These are phyloP conservation scores for Haliclystus octoradiatus DNA, from an alignment of 30 jellyfish, hydroid and myxozoan species.

Conservation along the genomic window DNA sequence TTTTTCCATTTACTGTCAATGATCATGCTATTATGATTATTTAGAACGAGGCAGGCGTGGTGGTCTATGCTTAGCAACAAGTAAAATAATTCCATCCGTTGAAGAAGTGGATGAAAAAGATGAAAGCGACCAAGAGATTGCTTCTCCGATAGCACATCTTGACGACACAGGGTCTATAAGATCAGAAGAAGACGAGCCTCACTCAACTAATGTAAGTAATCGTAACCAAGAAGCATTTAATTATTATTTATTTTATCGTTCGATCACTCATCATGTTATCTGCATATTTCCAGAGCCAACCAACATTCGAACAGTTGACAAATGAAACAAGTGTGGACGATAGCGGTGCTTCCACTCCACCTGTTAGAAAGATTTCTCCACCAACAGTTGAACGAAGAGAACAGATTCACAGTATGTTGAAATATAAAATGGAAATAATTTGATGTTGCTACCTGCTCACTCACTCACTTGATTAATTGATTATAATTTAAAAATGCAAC, in stretches of 20 bases:
- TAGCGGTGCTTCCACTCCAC: slow-evolving; percentile 9
- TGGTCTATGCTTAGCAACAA: slow-evolving; percentile 36
- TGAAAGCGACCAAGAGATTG: not conserved
- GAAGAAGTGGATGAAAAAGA: slow-evolving; percentile 31
- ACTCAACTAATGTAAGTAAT: no score
- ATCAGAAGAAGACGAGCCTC: not conserved
- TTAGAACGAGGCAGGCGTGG: slow-evolving; percentile 82
- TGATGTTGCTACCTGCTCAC: no score
- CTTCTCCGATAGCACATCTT: not conserved
- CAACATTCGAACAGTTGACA: slow-evolving; percentile 5
- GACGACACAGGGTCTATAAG: not conserved
- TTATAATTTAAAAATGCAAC: no score
- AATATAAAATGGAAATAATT: no score
- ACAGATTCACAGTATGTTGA: slow-evolving; percentile 1
- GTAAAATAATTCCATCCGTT: slow-evolving; percentile 23
- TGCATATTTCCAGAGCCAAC: not conserved
- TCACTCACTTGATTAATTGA: no score
- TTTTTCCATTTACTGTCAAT: no score
- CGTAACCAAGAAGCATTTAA: no score
- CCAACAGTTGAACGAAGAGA: not conserved
- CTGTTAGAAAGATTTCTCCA: not conserved
- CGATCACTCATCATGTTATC: no score
- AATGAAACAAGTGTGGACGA: slow-evolving; percentile 38
- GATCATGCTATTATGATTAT: no score
- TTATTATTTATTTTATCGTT: no score